A percentile compares a stretch with the other conserved stretches of the same genome.
phyloP scores from a whole-genome alignment of 2,888 invertebrate species.

The Tanypteryx hageni region DNA sequence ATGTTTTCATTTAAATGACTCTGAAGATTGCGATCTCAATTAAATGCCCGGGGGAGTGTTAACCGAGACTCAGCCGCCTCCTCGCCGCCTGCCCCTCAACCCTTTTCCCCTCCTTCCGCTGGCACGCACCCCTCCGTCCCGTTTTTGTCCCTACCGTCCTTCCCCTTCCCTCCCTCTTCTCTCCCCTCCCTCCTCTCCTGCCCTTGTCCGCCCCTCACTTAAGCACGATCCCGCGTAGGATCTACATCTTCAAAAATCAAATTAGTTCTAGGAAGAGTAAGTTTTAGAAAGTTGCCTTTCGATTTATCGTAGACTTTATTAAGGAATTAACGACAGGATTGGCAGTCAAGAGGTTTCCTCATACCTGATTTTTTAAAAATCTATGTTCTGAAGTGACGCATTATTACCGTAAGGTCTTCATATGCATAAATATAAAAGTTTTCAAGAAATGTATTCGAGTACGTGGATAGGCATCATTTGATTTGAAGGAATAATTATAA shows the following conservation, averaged over 20 bases:
- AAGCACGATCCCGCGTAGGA: not conserved
- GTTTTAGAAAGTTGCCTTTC: not conserved
- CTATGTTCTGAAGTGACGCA: too few relatives aligned
- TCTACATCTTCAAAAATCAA: not conserved
- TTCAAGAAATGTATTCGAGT: too few relatives aligned
- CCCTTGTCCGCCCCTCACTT: not conserved
- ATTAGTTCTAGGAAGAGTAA: not conserved
- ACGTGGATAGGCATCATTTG: too few relatives aligned
- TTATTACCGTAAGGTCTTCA: too few relatives aligned
- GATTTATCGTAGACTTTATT: too few relatives aligned
- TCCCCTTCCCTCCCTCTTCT: not conserved
- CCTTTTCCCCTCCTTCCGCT: not conserved
- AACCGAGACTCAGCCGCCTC: constrained; percentile 2
- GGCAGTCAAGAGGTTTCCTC: too few relatives aligned
- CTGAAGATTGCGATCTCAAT: constrained; percentile 62
- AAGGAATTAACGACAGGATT: too few relatives aligned
- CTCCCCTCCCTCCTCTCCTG: not conserved
- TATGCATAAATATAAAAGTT: too few relatives aligned
- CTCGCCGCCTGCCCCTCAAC: not conserved
- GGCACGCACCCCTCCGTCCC: too few relatives aligned
- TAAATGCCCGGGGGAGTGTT: constrained; percentile 63
- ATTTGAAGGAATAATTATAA: too few relatives aligned
- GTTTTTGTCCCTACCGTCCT: too few relatives aligned
- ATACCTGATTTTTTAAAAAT: too few relatives aligned
- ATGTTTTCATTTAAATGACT: constrained; percentile 69